Percentiles rank a stretch among this genome's conserved stretches.
Evolutionary conservation across 2,888 invertebrate species (phyloP).

Genomic region (Heliconius ethilla): DNA sequence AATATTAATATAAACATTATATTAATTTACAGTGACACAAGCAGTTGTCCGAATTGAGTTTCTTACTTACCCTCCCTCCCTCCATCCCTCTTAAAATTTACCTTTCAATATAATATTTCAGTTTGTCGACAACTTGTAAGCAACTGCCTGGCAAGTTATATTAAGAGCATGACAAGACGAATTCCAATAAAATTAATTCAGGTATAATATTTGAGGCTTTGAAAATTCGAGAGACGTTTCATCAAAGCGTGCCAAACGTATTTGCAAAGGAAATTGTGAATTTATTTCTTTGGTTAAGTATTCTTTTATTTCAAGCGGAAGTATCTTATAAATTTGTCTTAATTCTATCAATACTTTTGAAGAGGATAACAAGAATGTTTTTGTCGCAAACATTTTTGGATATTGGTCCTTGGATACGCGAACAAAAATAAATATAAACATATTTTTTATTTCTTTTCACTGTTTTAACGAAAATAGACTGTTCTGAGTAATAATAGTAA

Average conservation of each 20-base stretch:
- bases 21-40: background rate
- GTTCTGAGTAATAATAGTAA: too few species aligned
- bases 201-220: constrained; percentile 30
- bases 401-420: background rate
- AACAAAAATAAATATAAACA: background rate
- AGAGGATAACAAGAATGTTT: constrained; percentile 4
- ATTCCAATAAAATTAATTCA: constrained; percentile 32
- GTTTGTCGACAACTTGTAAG: constrained; percentile 1
- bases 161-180: constrained; percentile 27
- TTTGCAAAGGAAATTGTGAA: constrained; percentile 56
- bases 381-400: background rate
- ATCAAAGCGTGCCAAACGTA: constrained; percentile 54
- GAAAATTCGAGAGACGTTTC: constrained; percentile 38
- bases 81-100: background rate
- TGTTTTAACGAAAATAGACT: background rate
- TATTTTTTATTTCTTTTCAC: background rate
- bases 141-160: constrained; percentile 14
- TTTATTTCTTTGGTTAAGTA: constrained; percentile 53
- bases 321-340: constrained; percentile 53
- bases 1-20: background rate
- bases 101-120: constrained; percentile 18
- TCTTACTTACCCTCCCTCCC: background rate
- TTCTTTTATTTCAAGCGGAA: constrained; percentile 53
- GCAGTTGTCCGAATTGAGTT: background rate
- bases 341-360: constrained; percentile 7